These are phyloP conservation scores for Siniperca obscura DNA, from an alignment of 2,797 vertebrate genomes.

Conservation along the genomic window DNA sequence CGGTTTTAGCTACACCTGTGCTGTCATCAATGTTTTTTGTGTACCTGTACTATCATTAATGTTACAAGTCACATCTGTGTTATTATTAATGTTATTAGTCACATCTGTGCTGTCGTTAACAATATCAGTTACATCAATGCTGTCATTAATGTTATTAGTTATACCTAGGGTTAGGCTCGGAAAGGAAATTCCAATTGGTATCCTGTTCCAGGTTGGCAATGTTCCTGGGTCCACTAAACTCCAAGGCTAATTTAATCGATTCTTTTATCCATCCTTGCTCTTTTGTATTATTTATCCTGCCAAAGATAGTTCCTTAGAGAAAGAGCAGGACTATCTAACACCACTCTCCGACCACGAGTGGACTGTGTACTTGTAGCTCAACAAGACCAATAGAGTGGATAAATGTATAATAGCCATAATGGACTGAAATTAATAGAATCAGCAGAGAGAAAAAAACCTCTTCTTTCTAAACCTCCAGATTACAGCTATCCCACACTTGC, in stretches of 20 bases:
- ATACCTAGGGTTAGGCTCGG: not conserved
- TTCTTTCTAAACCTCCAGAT: not conserved
- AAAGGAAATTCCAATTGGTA: not conserved
- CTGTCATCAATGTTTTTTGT: too few species aligned
- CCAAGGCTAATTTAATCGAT: not conserved
- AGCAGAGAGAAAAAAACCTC: not conserved
- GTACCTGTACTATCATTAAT: too few species aligned
- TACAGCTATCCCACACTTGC: not conserved
- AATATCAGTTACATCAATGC: not conserved
- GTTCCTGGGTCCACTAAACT: not conserved
- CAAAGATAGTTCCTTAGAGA: not conserved
- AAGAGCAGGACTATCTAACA: not conserved
- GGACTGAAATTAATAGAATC: not conserved
- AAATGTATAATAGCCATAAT: not conserved
- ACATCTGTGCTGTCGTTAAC: too few species aligned
- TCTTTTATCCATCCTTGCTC: not conserved
- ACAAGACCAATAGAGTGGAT: not conserved
- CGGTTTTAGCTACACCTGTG: too few species aligned
- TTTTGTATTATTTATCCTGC: not conserved
- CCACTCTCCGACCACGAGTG: not conserved
- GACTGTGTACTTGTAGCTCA: not conserved
- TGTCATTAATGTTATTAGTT: not conserved
- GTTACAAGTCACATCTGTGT: too few species aligned
- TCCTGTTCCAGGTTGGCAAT: not conserved
- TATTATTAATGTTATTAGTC: too few species aligned